A percentile compares a stretch with the other conserved stretches of the same genome.
Evolutionary conservation across 2,113 vertebrate genomes (phyloP).

Genomic region (Hippotragus niger): DNA sequence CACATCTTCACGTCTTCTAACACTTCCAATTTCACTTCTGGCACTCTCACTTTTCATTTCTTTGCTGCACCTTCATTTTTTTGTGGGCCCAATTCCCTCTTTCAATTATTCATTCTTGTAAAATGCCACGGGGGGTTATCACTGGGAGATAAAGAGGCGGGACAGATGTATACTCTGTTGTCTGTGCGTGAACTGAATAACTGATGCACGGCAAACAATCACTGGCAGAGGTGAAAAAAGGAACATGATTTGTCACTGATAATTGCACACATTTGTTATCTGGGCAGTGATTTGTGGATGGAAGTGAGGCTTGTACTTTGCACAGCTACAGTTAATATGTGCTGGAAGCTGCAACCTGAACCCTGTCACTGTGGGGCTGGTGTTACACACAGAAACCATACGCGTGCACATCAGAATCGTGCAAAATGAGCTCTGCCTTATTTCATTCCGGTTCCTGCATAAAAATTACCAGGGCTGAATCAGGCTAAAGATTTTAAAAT

Average conservation of each 20-base stretch:
- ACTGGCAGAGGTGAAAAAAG: neutral
- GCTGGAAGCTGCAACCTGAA: neutral
- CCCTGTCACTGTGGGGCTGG: neutral
- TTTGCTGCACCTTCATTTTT: neutral
- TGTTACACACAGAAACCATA: neutral
- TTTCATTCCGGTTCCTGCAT: neutral
- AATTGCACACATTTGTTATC: neutral
- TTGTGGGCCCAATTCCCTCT: neutral
- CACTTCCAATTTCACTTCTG: neutral
- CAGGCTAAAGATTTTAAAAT: neutral
- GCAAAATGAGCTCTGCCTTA: neutral
- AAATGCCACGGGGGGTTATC: neutral
- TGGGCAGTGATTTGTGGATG: neutral
- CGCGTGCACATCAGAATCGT: accelerated
- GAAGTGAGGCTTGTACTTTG: neutral
- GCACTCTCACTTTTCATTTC: neutral
- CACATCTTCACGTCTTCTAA: neutral
- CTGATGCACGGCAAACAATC: neutral
- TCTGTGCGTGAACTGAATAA: neutral
- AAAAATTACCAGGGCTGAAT: neutral
- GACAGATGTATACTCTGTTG: neutral
- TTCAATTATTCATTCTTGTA: neutral
- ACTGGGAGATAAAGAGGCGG: neutral
- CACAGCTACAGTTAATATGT: neutral
- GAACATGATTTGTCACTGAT: neutral